A percentile compares a stretch with the other conserved stretches of the same genome.
Conservation (phyloP, 2,797 vertebrate genomes). For the Neosilurus mollespiculum region DNA sequence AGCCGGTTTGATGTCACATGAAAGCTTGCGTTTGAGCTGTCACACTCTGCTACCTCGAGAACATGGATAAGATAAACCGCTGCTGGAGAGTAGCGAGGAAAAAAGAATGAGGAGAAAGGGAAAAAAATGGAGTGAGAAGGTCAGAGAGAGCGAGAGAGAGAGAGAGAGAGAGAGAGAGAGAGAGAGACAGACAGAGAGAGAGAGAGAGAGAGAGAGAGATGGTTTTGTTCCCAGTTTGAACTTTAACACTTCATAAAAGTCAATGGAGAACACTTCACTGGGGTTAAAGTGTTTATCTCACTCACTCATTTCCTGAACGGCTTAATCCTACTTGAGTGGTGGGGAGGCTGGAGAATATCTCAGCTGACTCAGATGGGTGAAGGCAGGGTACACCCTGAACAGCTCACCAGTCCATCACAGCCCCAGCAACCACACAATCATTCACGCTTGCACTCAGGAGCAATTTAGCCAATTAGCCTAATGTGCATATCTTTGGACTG, state of each 20-base stretch:
- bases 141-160: neutral
- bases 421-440: no score
- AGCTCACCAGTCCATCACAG: no score
- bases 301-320: no score
- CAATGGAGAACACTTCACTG: constrained; percentile 57
- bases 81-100: neutral
- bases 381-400: no score
- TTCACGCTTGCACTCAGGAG: no score
- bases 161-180: neutral
- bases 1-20: constrained; percentile 20
- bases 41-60: constrained; percentile 1
- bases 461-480: no score
- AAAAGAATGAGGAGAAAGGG: neutral
- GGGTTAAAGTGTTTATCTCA: constrained; percentile 65
- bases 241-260: constrained; percentile 69
- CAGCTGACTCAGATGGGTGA: no score
- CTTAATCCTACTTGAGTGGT: no score
- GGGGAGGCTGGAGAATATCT: no score
- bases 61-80: neutral
- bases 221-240: constrained; percentile 51
- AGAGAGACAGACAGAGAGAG: neutral
- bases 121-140: neutral
- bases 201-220: constrained; percentile 42
- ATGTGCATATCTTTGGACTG: no score
- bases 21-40: constrained; percentile 23